Percentiles rank a stretch among this genome's conserved stretches.
These are phyloP conservation scores for Hemicrepidius hirtus DNA, from an alignment of 2,888 invertebrate species.

Conservation along the genomic window DNA sequence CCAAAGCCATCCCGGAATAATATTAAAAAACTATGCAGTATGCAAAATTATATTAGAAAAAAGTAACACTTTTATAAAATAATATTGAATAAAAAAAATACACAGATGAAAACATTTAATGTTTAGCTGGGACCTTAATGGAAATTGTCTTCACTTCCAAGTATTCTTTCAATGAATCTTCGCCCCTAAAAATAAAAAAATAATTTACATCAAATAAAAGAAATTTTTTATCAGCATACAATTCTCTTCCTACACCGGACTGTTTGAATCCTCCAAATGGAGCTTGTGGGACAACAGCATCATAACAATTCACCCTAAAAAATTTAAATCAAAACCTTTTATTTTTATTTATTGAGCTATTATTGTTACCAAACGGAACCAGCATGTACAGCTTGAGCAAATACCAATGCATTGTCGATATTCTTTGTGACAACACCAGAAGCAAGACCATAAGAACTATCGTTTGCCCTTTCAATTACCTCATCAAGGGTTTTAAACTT, in stretches of 20 bases:
- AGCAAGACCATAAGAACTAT: conserved; percentile 87
- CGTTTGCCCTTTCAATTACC: conserved; percentile 87
- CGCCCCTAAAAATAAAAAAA: conserved; percentile 75
- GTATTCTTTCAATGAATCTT: conserved; percentile 85
- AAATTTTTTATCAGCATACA: conserved; percentile 71
- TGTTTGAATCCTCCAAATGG: conserved; percentile 94
- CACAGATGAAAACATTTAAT: conserved; percentile 24
- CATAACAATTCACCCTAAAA: conserved; percentile 84
- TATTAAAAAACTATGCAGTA: no score
- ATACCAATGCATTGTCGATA: conserved; percentile 84
- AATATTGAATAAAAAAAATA: no score
- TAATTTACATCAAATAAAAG: conserved; percentile 13
- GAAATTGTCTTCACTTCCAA: conserved; percentile 87
- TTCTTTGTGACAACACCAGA: conserved; percentile 89
- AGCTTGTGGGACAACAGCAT: conserved; percentile 81
- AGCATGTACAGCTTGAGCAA: conserved; percentile 83
- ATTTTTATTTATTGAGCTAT: neutral
- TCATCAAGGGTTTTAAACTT: conserved; percentile 88
- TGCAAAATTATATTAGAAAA: neutral
- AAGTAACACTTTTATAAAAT: neutral
- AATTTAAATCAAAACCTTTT: neutral
- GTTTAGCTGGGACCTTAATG: conserved; percentile 71
- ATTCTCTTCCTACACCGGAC: conserved; percentile 90
- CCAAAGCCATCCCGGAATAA: no score
- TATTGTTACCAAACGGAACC: conserved; percentile 87